Evolutionary conservation across 2,888 invertebrate genomes (phyloP), one percentile per base, ranked within the genome.

Genomic region (Gerris lacustris): DNA sequence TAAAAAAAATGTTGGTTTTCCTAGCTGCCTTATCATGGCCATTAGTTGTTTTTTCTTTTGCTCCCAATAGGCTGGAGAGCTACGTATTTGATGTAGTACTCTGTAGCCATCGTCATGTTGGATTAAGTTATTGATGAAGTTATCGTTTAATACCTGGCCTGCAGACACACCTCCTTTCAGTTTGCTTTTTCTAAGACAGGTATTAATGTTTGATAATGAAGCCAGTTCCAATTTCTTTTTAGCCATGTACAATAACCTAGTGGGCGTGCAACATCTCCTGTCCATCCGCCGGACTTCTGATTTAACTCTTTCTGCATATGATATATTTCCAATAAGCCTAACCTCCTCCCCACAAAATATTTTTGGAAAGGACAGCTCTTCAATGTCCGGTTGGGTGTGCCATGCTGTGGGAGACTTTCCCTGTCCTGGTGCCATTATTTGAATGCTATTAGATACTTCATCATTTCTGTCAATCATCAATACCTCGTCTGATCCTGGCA

Each of bases 371-470:
- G 68, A 69, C 18, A 71, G 44, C 64, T 71, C 71, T 2, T 71
- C 71, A 2, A 71, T 18, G 17, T 66, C 31, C 4, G 5, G 68
- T 1, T 66, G 15, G 5, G 11, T 43, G 47, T 71, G 69, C 69
- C 71, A 71, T 6, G 71, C 11, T 45, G 69, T 15, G 44, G 71
- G 71, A 11, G 7, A 6, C 44, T 69, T 69, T 2, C 68, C 72
- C 67, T 73, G 70, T 31, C 70, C 70, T 44, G 72, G 73, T 5
- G 70, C 72, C 15, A 72, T 70, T 6, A 69, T 63, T 68, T n/a
- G n/a, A n/a, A n/a, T n/a, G n/a, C n/a, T n/a, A n/a, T 67, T 55
- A 7, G 15, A 7, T 55, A 55, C 55, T 9, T 55, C 55, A 9
- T 55, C 55, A 55, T 55, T 55, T 9, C 7, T 55, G 55, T 55